Evolutionary conservation across 2,888 invertebrate genomes (phyloP).

Genomic region (Lithophane socia): DNA sequence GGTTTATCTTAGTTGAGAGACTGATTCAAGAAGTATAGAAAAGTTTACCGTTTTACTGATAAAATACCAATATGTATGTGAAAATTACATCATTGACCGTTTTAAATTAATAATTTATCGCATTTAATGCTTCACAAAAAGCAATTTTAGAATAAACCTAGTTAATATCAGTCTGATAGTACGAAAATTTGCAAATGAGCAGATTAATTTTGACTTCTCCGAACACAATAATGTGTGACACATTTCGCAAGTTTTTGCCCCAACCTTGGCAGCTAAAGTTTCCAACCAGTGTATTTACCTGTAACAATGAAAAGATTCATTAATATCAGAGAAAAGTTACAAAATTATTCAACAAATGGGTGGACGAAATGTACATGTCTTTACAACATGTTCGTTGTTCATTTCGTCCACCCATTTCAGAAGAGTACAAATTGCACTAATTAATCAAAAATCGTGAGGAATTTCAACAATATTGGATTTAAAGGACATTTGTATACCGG

Average conservation of each 20-base stretch:
- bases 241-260: background rate
- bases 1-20: background rate
- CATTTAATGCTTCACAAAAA: background rate
- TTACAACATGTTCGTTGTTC: too few species aligned
- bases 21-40: background rate
- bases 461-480: background rate
- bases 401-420: background rate
- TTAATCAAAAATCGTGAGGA: background rate
- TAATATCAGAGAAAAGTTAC: background rate
- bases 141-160: background rate
- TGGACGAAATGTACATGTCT: too few species aligned
- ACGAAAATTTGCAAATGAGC: background rate
- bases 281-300: background rate
- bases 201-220: background rate
- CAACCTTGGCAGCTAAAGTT: background rate
- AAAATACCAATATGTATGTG: too few species aligned
- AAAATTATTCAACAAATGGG: too few species aligned
- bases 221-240: background rate
- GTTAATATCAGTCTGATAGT: background rate
- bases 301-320: conserved; percentile 24
- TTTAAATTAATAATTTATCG: background rate
- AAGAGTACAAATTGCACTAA: background rate
- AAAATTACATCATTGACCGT: too few species aligned
- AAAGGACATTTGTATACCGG: background rate
- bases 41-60: too few species aligned